phyloP scores from a whole-genome alignment of 2,797 vertebrate species.

The Gallinago nigripennis region DNA sequence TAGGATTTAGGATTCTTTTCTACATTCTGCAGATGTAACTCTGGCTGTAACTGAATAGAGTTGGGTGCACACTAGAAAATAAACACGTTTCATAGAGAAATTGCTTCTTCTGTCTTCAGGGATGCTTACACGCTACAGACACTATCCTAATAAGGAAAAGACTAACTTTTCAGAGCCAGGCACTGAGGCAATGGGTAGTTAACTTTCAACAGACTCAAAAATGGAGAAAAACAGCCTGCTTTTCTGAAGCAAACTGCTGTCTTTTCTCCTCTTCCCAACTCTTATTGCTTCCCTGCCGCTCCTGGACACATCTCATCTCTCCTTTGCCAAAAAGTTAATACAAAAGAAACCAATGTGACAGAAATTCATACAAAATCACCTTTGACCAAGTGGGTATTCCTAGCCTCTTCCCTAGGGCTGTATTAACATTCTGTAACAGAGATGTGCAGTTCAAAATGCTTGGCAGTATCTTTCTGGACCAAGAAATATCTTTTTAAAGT shows the following conservation, averaged over 20 bases:
- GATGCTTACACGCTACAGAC: neutral
- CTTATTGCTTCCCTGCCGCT: neutral
- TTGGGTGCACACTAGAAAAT: neutral
- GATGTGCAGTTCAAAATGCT: neutral
- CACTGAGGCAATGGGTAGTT: neutral
- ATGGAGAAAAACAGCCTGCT: neutral
- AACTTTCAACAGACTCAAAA: neutral
- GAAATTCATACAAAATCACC: neutral
- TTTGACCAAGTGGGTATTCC: neutral
- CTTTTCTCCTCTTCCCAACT: neutral
- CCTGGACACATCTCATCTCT: neutral
- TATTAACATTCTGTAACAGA: neutral
- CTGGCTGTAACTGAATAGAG: neutral
- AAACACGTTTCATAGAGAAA: neutral
- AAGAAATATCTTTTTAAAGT: neutral
- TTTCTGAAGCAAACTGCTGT: neutral
- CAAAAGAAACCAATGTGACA: fast-evolving
- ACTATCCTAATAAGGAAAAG: neutral
- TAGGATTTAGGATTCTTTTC: neutral
- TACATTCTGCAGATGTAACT: neutral
- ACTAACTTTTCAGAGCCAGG: neutral
- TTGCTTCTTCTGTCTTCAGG: neutral
- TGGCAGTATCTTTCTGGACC: neutral
- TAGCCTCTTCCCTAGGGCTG: neutral
- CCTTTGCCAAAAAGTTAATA: neutral